Percentiles rank a stretch among this genome's conserved stretches.
Evolutionary conservation across 92 coral and sea anemone genomes (phyloP).

Genomic region (Umimayanthus kanabou): DNA sequence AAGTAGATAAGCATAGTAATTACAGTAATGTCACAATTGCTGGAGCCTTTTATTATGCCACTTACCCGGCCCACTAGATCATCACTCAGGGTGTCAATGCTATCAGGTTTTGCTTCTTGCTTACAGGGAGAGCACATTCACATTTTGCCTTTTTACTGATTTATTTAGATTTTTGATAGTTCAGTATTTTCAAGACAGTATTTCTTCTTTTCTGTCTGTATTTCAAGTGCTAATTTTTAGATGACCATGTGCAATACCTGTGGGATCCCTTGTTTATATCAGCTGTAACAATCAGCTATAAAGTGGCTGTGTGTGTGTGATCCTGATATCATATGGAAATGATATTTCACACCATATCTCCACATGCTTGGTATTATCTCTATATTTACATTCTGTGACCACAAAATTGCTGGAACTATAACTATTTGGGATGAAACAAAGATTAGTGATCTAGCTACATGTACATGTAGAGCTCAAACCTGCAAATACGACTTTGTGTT

Average conservation of each 20-base stretch:
- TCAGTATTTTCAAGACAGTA: background rate
- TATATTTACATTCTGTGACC: background rate
- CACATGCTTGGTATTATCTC: constrained; percentile 12
- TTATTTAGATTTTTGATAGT: background rate
- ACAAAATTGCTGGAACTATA: constrained; percentile 10
- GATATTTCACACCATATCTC: constrained; percentile 23
- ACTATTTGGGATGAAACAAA: background rate
- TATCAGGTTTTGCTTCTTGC: background rate
- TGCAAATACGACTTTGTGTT: background rate
- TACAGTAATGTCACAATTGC: background rate
- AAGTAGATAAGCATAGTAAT: background rate
- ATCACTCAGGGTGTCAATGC: background rate
- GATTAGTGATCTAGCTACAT: background rate
- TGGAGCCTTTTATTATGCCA: background rate
- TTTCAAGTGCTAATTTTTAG: background rate
- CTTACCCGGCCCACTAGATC: background rate
- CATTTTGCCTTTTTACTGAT: background rate
- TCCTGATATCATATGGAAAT: constrained; percentile 37
- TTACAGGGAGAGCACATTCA: background rate
- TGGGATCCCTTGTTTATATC: background rate
- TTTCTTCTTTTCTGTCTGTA: background rate
- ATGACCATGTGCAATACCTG: background rate
- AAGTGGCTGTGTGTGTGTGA: constrained; percentile 26
- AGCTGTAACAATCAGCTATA: background rate
- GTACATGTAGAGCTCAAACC: background rate